Evolutionary conservation across 1,140 invertebrate species (phyloP), one percentile per base, ranked within the genome.

Genomic region (Steinernema khuongi): DNA sequence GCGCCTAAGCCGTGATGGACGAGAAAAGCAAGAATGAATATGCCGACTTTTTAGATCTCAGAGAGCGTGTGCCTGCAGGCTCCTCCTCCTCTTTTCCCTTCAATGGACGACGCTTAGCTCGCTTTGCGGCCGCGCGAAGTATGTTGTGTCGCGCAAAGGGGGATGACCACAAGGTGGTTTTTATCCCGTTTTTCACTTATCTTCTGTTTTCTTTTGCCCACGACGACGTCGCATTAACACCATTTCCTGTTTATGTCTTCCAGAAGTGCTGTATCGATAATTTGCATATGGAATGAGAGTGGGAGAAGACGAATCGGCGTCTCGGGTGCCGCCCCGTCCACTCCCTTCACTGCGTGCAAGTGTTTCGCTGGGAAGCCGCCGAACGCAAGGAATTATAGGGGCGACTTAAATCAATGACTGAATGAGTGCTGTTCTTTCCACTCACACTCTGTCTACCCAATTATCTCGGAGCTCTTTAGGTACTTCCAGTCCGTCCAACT

Each of bases 21-120:
- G 50, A 60, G 50, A 60, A 44, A 71, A 71, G 70, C 36, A 30
- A 44, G 29, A 69, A 69, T 43, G 43, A 44, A 33, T 71, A n/a
- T 44, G 70, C 36, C 36, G 43, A 71, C 41, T 44, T 44, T 71
- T 71, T 71, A 71, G 30, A 71, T 67, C 70, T 71, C 43, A 71
- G 36, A 71, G 30, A 69, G 70, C 70, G 50, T 26, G 50, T 22
- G 50, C 22, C 50, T 26, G 7, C 19, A 60, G 26, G 50, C 50
- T 22, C 50, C 50, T 60, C 50, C 50, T 60, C 22, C 50, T 60
- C 19, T 22, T 22, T 60, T 41, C n/a, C 36, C n/a, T 41, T 60
- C 50, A 60, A 60, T 14, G 50, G 50, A 60, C n/a, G n/a, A n/a
- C 26, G 50, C 50, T 60, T 60, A 14, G 50, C 50, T 60, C 50